Evolutionary conservation across 1,140 invertebrate genomes (phyloP), one percentile per base, ranked within the genome.

Genomic region (Acromyrmex charruanus): DNA sequence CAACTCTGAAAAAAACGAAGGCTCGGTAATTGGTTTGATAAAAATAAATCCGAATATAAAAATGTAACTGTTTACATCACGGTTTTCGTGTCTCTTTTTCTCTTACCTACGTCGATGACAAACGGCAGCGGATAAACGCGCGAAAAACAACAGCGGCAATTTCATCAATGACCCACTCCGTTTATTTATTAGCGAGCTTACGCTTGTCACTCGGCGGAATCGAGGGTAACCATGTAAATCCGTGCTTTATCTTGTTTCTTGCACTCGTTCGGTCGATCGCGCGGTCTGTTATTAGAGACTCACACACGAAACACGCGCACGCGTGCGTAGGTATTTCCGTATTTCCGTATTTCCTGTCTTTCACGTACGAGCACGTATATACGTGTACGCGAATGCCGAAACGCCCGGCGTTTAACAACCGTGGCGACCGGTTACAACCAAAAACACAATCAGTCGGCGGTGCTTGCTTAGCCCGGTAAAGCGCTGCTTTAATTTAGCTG

Each of bases 401-500:
- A 63, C 49, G 31, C n/a, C 28, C 28, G 14, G 39, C 88, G 63
- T 89, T 92, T 91, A 92, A 92, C 88, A 87, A 91, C 88, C 87
- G 89, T 90, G 81, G 86, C 87, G 88, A 91, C 77, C 90, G 81
- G 87, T 88, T 90, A 85, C 88, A 88, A 86, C 88, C 85, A 91
- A 91, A 92, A 92, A 92, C 90, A 91, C 92, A 92, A 92, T 92
- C 90, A 89, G 87, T 88, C 86, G 79, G 77, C 86, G 79, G 86
- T 77, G 86, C 86, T 69, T 85, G 88, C 71, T 59, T 74, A 82
- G 85, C 25, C 86, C 31, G 65, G 86, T 85, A 91, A 92, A 92
- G 91, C 89, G 87, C 66, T 77, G 88, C 88, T 92, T 92, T 93
- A 91, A 93, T 93, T 92, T 88, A 89, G 85, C 88, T 91, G 90